Base-by-base conservation (phyloP, 2,113 vertebrate genomes). In the Psettodes erumei region DNA sequence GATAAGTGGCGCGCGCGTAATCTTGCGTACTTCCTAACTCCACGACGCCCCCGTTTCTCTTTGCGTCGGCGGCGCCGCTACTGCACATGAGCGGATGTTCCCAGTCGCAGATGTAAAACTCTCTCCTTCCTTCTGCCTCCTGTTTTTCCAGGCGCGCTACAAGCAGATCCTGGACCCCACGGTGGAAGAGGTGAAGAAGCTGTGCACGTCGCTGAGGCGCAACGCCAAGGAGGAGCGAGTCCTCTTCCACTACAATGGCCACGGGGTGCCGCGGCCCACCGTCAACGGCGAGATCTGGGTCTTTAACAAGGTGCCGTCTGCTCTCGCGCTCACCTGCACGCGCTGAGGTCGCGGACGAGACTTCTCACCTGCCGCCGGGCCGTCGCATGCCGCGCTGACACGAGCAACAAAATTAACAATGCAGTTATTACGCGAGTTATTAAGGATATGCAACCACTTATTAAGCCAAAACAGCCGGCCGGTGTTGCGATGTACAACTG, bases 241-340 rank as follows among this genome's bases (percentile, higher is more conserved):
- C 5, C 95, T 99, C 69, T 99, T 98, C 90, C 98, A 99, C 93
- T 99, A 99, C 93, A 99, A 99, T 0, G 98, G 98, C n/a, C 98
- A 99, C 1, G 98, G 98, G 0, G 98, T 99, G 25, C 98, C 98
- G 30, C 91, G 98, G 71, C 98, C 98, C 16, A 99, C 98, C 0
- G 97, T 98, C 51, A 99, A 99, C 0, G 98, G 98, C 0, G 98
- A 99, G 93, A 98, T 99, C 92, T 99, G 98, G 98, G 98, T 99
- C 86, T 99, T 99, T 90, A 99, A 99, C 68, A 99, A 99, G 97
- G 98, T 99, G 81, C 0, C 23, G 7, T 16, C n/a, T n/a, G n/a
- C n/a, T n/a, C n/a, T n/a, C n/a, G n/a, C n/a, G n/a, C n/a, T n/a
- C n/a, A n/a, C n/a, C n/a, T n/a, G n/a, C n/a, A n/a, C n/a, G n/a